A percentile compares a stretch with the other conserved stretches of the same genome.
These are phyloP conservation scores for Acheta domesticus DNA, from an alignment of 2,888 invertebrate genomes.

Conservation along the genomic window DNA sequence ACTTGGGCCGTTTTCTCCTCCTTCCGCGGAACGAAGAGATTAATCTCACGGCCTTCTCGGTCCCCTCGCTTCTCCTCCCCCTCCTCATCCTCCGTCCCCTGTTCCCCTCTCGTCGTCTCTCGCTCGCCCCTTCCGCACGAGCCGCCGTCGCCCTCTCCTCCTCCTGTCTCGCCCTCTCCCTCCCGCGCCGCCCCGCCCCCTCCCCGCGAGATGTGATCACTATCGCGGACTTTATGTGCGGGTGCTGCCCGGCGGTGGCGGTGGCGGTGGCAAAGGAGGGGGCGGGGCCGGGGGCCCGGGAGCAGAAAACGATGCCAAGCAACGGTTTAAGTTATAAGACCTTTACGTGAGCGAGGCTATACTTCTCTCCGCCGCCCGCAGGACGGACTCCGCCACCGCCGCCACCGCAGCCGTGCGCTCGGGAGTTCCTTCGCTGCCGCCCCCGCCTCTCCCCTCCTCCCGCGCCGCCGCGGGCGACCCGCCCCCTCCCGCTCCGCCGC, in stretches of 20 bases:
- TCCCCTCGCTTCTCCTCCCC: constrained; percentile 20
- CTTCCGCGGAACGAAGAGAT: neutral
- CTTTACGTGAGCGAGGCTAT: constrained; percentile 1
- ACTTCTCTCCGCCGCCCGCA: neutral
- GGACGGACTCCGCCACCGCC: too few species aligned
- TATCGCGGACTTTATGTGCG: constrained; percentile 4
- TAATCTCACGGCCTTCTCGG: neutral
- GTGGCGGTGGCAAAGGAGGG: neutral
- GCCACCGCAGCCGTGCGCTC: too few species aligned
- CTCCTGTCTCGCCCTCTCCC: too few species aligned
- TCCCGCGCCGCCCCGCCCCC: neutral
- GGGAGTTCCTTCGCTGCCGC: too few species aligned
- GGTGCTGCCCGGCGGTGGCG: neutral
- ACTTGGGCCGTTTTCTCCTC: neutral
- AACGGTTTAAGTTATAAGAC: neutral
- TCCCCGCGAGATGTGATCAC: neutral
- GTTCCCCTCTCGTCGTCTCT: neutral
- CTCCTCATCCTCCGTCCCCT: neutral
- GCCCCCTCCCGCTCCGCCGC: too few species aligned
- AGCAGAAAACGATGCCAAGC: neutral
- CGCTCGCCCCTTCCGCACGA: constrained; percentile 3
- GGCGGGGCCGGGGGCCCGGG: neutral
- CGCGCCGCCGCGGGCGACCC: too few species aligned
- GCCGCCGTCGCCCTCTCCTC: neutral
- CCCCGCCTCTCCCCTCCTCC: too few species aligned